These are phyloP conservation scores for Phaenicophaeus curvirostris DNA, from an alignment of 2,797 vertebrate genomes.

Conservation along the genomic window DNA sequence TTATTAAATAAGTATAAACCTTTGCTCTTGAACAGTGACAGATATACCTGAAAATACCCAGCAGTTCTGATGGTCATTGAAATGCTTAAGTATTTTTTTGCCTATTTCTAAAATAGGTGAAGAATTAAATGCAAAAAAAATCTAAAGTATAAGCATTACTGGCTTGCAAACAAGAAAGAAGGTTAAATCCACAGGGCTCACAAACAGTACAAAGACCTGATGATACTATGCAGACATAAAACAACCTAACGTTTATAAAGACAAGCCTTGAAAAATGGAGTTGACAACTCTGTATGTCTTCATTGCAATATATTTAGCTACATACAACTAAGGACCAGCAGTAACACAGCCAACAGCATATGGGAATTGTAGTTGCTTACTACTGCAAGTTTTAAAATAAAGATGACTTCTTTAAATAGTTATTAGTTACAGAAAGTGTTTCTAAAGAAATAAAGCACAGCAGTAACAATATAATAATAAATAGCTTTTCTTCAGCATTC, in stretches of 20 bases:
- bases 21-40: not conserved
- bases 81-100: not conserved
- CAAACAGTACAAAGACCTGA: not conserved
- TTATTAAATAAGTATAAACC: not conserved
- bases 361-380: not conserved
- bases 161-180: not conserved
- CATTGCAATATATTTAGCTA: not conserved
- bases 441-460: not conserved
- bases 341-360: not conserved
- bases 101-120: not conserved
- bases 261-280: not conserved
- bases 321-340: not conserved
- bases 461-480: not conserved
- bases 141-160: not conserved
- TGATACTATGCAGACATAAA: not conserved
- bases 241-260: not conserved
- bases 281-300: not conserved
- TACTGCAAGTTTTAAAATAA: not conserved
- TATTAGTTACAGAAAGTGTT: not conserved
- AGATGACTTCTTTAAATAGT: not conserved
- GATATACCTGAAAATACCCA: not conserved
- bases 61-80: not conserved
- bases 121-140: not conserved
- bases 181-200: not conserved
- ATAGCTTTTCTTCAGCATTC: not conserved